phyloP scores from a whole-genome alignment of 1,140 invertebrate species.

The Triops cancriformis region DNA sequence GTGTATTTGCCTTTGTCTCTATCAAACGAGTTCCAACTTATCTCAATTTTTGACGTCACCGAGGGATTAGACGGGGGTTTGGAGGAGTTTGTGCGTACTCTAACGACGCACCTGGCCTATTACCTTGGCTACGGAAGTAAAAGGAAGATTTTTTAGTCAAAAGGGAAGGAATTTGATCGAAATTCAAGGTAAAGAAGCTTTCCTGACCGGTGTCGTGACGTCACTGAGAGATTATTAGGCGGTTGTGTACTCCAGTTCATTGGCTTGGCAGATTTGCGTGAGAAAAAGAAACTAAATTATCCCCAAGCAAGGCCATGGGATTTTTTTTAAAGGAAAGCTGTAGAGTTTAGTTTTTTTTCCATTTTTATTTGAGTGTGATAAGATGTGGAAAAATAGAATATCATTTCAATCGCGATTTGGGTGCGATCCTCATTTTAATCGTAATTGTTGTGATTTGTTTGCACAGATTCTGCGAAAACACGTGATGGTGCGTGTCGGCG shows the following conservation, averaged over 20 bases:
- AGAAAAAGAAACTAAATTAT: not conserved
- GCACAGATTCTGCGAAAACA: conserved; percentile 83
- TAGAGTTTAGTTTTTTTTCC: no score
- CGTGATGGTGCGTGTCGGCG: conserved; percentile 95
- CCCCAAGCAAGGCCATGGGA: not conserved
- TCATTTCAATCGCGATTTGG: not conserved
- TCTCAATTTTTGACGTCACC: no score
- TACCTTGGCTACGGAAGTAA: no score
- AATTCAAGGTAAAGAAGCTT: not conserved
- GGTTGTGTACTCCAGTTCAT: not conserved
- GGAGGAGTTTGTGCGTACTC: no score
- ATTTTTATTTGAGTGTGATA: no score
- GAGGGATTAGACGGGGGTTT: no score
- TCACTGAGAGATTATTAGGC: not conserved
- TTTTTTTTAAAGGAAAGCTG: not conserved
- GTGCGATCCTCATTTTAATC: no score
- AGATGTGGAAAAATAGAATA: no score
- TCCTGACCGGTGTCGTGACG: not conserved
- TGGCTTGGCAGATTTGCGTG: not conserved
- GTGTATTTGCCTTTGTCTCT: no score
- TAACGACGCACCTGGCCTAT: no score
- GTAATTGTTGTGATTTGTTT: conserved; percentile 21
- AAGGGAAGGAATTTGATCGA: not conserved
- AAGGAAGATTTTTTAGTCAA: no score
- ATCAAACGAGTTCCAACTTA: no score